Base-by-base conservation (phyloP, 2,888 invertebrate species). In the Sicus ferrugineus region DNA sequence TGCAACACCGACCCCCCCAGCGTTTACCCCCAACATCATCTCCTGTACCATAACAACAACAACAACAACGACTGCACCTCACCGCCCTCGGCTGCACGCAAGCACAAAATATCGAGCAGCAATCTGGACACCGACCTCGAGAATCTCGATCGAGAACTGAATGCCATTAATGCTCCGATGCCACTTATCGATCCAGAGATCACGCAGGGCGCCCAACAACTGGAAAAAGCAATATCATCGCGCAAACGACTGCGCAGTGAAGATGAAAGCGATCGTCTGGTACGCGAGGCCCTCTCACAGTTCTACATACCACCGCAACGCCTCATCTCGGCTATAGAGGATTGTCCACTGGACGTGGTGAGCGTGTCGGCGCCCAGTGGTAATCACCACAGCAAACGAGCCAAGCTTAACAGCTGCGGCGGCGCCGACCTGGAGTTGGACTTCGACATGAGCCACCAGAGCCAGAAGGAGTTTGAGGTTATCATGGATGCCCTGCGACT, bases 221-320 rank as follows among this genome's bases (percentile, higher is more conserved):
- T 85, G 62, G 85, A 85, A 72, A 82, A 81, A 71, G 85, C 85
- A 3, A 76, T 84, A 2, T 83, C 84, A n/a, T 82, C 85, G 19
- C 77, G 85, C n/a, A 85, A 85, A 71, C 82, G 86, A 1, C 73
- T 80, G 73, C 84, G 89, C 50, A 87, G 87, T 76, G 89, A 89
- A 74, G 90, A 89, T 64, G 87, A 89, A 76, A 90, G 90, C 76
- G 91, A 91, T 78, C 88, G 90, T 67, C 87, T 90, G 79, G 89
- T 91, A 56, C 90, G 90, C 75, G 91, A 90, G 77, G 90, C 91
- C 5, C 87, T 92, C 71, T 90, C 90, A 70, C 91, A 91, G 78
- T 91, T 91, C 79, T 92, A 91, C 80, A 89, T 91, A 72, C 90
- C 91, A 14, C 90, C 91, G 1, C 91, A 91, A 31, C 86, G 90